Evolutionary conservation across 64 coral and sea anemone genomes (phyloP).

Genomic region (Acropora tenuis): DNA sequence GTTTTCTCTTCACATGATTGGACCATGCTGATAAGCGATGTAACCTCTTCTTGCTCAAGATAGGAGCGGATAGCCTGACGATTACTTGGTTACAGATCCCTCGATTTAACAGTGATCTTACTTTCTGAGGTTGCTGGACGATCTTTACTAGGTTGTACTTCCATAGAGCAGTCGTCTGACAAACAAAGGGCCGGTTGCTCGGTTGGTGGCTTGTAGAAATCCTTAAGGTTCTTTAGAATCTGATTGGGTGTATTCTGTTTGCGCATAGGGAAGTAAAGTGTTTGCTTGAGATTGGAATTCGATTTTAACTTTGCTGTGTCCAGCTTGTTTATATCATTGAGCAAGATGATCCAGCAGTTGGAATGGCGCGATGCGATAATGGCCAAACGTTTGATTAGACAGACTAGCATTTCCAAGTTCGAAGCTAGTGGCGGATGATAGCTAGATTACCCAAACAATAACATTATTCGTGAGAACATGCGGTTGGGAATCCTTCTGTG

Average conservation of each 20-base stretch:
- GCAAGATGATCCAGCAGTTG: conserved; percentile 35
- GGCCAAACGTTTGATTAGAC: conserved; percentile 17
- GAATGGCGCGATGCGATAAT: conserved; percentile 20
- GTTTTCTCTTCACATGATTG: too few relatives aligned
- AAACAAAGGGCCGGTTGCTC: background rate
- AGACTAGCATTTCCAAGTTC: conserved; percentile 41
- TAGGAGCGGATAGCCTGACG: conserved; percentile 33
- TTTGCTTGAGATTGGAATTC: conserved; percentile 55
- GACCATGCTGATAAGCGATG: too few relatives aligned
- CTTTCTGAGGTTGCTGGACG: background rate
- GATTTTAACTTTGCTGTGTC: conserved; percentile 25
- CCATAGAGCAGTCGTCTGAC: conserved; percentile 9
- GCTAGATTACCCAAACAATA: conserved; percentile 23
- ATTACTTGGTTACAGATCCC: conserved; percentile 24
- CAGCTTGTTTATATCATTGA: conserved; percentile 33
- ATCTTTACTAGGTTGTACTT: conserved; percentile 34
- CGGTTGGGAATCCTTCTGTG: too few relatives aligned
- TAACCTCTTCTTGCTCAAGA: conserved; percentile 51
- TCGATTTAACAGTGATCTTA: conserved; percentile 17
- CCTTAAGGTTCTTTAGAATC: too few relatives aligned
- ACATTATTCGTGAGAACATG: too few relatives aligned
- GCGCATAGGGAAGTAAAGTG: background rate
- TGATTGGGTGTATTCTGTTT: conserved; percentile 7
- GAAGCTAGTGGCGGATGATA: background rate
- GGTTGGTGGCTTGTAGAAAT: conserved; percentile 8